These are phyloP conservation scores for Leptopilina clavipes DNA, from an alignment of 1,140 invertebrate genomes.

Conservation along the genomic window DNA sequence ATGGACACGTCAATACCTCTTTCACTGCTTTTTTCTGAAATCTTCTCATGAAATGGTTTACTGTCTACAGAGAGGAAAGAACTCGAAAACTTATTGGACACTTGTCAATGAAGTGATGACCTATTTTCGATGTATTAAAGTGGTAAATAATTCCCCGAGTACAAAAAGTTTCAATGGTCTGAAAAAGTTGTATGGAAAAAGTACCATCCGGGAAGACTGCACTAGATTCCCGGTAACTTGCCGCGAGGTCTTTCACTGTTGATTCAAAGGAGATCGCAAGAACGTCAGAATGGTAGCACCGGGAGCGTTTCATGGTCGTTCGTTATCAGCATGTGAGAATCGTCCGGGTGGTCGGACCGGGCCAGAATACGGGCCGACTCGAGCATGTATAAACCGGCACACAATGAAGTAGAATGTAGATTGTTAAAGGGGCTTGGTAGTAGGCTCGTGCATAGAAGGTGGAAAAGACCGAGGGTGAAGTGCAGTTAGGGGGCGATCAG, in stretches of 20 bases:
- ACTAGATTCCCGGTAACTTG: background rate
- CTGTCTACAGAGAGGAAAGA: background rate
- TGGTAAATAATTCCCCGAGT: background rate
- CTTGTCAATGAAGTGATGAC: background rate
- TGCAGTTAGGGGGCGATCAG: constrained; percentile 67
- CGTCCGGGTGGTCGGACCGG: constrained; percentile 46
- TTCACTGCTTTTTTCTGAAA: background rate
- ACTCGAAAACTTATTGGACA: background rate
- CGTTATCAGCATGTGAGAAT: constrained; percentile 61
- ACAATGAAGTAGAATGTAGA: constrained; percentile 59
- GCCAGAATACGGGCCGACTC: constrained; percentile 45
- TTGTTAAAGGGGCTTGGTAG: constrained; percentile 31
- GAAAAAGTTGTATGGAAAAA: background rate
- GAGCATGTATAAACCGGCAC: constrained; percentile 57
- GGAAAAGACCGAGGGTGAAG: constrained; percentile 57
- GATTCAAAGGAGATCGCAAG: constrained; percentile 31
- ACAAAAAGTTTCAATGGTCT: background rate
- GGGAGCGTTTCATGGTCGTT: constrained; percentile 50
- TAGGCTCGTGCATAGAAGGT: constrained; percentile 43
- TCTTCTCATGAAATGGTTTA: background rate
- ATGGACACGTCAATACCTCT: no score
- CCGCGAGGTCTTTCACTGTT: constrained; percentile 21
- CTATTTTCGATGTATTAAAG: background rate
- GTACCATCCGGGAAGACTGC: background rate
- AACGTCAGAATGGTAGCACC: constrained; percentile 31